Evolutionary conservation across 2,113 vertebrate species (phyloP).

Genomic region (Microtus richardsoni): DNA sequence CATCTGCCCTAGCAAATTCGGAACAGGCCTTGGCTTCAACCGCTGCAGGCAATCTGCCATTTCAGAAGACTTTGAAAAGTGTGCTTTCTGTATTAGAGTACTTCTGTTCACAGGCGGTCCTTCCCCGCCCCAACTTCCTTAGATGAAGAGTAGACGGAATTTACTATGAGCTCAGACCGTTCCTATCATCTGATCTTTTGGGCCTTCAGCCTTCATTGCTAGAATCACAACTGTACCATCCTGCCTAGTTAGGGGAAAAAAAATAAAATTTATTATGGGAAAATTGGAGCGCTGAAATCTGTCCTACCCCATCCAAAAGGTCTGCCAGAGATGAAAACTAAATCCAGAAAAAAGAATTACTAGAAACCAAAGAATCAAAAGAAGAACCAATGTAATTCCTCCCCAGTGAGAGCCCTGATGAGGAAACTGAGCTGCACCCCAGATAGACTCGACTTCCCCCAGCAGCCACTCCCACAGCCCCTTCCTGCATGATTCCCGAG

Average conservation of each 20-base stretch:
- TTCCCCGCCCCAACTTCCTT: too few relatives aligned
- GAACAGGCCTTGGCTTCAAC: too few relatives aligned
- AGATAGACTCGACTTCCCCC: background rate
- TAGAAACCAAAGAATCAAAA: conserved; percentile 17
- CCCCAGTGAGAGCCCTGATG: background rate
- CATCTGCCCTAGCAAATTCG: too few relatives aligned
- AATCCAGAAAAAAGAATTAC: background rate
- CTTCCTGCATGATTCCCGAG: background rate
- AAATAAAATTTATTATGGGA: background rate
- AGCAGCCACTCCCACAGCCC: background rate
- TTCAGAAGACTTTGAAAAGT: too few relatives aligned
- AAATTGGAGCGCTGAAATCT: background rate
- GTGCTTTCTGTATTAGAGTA: too few relatives aligned
- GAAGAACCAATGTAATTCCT: background rate
- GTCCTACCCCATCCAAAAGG: background rate
- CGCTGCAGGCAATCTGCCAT: too few relatives aligned
- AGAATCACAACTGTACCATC: background rate
- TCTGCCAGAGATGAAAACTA: conserved; percentile 26
- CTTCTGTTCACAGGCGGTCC: too few relatives aligned
- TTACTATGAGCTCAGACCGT: too few relatives aligned
- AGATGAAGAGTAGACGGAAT: too few relatives aligned
- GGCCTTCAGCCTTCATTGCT: background rate
- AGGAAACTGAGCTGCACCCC: background rate
- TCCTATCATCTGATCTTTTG: background rate
- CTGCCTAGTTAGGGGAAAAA: background rate